Base-by-base conservation (phyloP, 2,888 invertebrate genomes). In the Tenthredo scrophulariae region DNA sequence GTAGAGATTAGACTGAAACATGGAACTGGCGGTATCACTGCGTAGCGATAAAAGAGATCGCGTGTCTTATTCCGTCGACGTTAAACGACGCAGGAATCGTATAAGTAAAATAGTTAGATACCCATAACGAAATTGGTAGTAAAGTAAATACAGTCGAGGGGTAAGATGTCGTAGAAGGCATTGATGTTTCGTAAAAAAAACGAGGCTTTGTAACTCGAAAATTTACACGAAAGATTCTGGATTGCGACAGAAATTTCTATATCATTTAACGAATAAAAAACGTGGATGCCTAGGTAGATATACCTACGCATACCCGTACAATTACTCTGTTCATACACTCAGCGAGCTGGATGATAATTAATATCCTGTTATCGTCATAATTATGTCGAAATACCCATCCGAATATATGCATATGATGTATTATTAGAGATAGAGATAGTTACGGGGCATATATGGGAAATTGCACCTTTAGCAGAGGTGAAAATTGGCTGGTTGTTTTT, bases 1-100 rank as follows among this genome's bases (percentile, higher is more conserved):
- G 15, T 43, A 74, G 26, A 43, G 43, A 74, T 74, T 43, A 74
- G 72, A 43, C 22, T 43, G 72, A 43, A 74, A 74, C 40, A 43
- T 74, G 72, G 15, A 43, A 43, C 40, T 43, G 43, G 72, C 43
- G 22, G 67, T 50, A 77, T 77, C 50, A 37, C 26, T 50, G 29
- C 15, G 22, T 40, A 54, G 15, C 50, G 50, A 77, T 77, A 29
- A 77, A 54, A 77, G 33, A 50, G 6, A 77, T 77, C 54, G 77
- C 77, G 77, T 77, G 77, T 50, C 77, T 54, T 54, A 50, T 33
- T 62, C 62, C 26, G 62, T 62, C 62, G 62, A 62, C 62, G 13
- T 13, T 62, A 29, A 62, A 62, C 67, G 29, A 67, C 29, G 33
- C 18, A 33, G 67, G 33, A 67, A 67, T 67, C 33, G 13, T 33